Conservation (phyloP, 2,888 invertebrate genomes). For the Blomia tropicalis region DNA sequence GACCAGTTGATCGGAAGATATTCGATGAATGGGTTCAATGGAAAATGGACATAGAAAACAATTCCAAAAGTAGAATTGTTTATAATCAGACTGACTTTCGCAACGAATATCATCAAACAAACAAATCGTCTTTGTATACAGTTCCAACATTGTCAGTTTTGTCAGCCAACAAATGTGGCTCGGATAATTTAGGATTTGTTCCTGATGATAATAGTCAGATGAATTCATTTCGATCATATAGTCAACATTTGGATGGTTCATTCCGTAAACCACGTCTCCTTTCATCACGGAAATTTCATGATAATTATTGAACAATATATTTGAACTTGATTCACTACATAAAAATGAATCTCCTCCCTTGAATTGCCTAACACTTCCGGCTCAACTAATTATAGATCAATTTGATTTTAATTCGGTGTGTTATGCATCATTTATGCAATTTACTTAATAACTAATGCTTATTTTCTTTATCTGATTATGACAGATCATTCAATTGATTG, state of each 20-base stretch:
- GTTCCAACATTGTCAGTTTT: no score
- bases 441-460: no score
- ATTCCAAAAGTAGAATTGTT: background rate
- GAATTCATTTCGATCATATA: background rate
- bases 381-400: no score
- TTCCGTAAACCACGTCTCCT: background rate
- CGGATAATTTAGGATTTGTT: background rate
- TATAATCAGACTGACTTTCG: background rate
- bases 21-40: conserved; percentile 23
- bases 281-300: background rate
- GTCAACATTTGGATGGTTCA: background rate
- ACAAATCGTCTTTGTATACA: background rate
- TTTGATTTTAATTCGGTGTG: no score
- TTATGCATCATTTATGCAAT: no score
- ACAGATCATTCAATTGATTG: no score
- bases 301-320: conserved; percentile 1
- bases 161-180: no score
- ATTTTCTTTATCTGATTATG: no score
- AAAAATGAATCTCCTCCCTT: no score
- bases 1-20: conserved; percentile 41
- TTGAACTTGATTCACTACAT: no score
- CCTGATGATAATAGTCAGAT: background rate
- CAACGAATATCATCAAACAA: background rate
- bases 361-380: no score
- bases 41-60: background rate